These are phyloP conservation scores for Leptinotarsa lineolata DNA, from an alignment of 1,140 invertebrate genomes.

Conservation along the genomic window DNA sequence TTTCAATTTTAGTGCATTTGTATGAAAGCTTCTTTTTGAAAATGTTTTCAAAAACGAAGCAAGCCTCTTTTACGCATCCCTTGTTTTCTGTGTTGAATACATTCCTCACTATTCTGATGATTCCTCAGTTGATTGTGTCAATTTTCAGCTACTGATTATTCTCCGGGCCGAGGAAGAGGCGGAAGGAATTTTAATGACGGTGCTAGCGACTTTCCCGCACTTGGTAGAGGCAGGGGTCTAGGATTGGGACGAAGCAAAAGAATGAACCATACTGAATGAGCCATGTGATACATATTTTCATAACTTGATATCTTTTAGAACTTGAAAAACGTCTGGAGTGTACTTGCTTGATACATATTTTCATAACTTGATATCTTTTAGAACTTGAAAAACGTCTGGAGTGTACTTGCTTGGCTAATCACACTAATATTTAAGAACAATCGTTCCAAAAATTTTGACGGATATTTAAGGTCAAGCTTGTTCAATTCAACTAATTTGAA, in stretches of 20 bases:
- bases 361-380: not conserved
- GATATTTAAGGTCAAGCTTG: too few species aligned
- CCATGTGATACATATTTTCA: not conserved
- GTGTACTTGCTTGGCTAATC: not conserved
- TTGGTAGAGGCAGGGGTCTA: conserved; percentile 1
- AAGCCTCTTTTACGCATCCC: too few species aligned
- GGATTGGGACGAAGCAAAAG: not conserved
- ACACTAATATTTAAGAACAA: not conserved
- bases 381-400: not conserved
- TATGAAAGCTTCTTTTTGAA: too few species aligned
- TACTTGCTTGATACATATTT: not conserved
- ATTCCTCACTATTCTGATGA: too few species aligned
- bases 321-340: not conserved
- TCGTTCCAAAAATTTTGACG: too few species aligned
- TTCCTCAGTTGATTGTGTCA: too few species aligned
- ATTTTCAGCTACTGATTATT: not conserved
- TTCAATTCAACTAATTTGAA: too few species aligned
- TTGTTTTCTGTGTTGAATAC: too few species aligned
- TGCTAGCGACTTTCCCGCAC: not conserved
- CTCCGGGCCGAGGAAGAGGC: not conserved
- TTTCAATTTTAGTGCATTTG: too few species aligned
- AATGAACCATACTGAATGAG: not conserved
- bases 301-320: not conserved
- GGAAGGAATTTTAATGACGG: not conserved
- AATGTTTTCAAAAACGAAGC: too few species aligned